phyloP scores from a whole-genome alignment of 64 coral and sea anemone genomes.

The Stichodactyla mertensii region DNA sequence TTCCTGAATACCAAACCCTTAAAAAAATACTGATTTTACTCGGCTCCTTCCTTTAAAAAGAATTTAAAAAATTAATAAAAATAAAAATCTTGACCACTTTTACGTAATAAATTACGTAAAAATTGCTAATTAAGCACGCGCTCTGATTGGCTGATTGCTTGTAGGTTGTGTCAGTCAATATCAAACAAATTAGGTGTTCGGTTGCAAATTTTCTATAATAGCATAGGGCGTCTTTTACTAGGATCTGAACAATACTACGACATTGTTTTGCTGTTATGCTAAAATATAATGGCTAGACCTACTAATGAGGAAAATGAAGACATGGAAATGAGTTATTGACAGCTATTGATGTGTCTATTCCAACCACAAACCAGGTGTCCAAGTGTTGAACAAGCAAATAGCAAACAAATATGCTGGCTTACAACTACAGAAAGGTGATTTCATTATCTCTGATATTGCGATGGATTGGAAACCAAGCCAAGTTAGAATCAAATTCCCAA shows the following conservation, averaged over 20 bases:
- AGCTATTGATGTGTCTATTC: background rate
- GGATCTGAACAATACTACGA: background rate
- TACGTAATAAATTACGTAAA: background rate
- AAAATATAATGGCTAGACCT: background rate
- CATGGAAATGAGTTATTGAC: background rate
- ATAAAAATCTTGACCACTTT: background rate
- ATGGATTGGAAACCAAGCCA: background rate
- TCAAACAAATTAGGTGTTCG: background rate
- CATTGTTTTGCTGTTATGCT: background rate
- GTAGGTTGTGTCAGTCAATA: background rate
- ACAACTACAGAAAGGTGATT: constrained; percentile 10
- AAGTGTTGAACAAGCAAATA: background rate
- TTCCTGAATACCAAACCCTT: no score
- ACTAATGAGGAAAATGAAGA: background rate
- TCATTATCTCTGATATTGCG: background rate
- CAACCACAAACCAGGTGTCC: background rate
- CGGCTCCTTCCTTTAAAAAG: no score
- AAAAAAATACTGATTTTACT: no score
- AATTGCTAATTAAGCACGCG: constrained; percentile 4
- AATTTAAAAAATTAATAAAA: no score
- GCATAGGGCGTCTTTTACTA: background rate
- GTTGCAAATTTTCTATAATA: background rate
- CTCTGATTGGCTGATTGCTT: constrained; percentile 20
- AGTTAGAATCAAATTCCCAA: constrained; percentile 2
- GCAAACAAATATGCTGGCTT: constrained; percentile 1